These are phyloP conservation scores for Ophiodon elongatus DNA, from an alignment of 2,113 vertebrate species.

Conservation along the genomic window DNA sequence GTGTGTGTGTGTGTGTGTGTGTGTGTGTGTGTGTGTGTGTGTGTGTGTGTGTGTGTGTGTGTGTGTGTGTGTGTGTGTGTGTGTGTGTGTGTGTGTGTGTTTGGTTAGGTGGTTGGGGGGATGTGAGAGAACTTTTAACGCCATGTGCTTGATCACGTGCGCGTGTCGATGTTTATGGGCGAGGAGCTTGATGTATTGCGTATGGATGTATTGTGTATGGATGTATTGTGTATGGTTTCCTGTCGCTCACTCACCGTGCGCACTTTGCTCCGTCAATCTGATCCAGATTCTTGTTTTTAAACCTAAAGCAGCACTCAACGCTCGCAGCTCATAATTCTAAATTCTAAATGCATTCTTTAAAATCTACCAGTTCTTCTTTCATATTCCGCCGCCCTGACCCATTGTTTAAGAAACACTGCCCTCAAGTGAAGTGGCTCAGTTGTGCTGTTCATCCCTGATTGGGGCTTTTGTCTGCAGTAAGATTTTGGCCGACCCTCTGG, in stretches of 20 bases:
- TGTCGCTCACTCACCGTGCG: constrained; percentile 6
- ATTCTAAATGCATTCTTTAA: constrained; percentile 7
- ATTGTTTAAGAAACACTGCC: constrained; percentile 67
- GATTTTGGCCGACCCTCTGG: constrained; percentile 30
- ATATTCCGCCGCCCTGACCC: constrained; percentile 13
- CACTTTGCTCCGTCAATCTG: constrained; percentile 4
- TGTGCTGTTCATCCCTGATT: constrained; percentile 40
- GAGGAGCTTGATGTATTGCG: constrained; percentile 11
- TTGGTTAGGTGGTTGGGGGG: no score
- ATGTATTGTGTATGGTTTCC: constrained; percentile 3
- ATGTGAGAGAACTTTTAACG: constrained; percentile 2
- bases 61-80: no score
- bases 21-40: neutral
- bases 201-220: constrained; percentile 8
- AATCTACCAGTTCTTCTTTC: neutral
- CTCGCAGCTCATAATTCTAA: constrained; percentile 25
- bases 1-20: neutral
- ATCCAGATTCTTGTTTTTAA: constrained; percentile 9
- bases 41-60: constrained; percentile 7
- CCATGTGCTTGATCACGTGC: constrained; percentile 1
- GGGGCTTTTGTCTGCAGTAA: constrained; percentile 35
- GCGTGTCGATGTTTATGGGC: neutral
- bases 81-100: no score
- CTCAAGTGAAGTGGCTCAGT: constrained; percentile 61
- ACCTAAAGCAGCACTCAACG: neutral